Evolutionary conservation across 2,797 vertebrate species (phyloP).

Genomic region (Myripristis jacobus): DNA sequence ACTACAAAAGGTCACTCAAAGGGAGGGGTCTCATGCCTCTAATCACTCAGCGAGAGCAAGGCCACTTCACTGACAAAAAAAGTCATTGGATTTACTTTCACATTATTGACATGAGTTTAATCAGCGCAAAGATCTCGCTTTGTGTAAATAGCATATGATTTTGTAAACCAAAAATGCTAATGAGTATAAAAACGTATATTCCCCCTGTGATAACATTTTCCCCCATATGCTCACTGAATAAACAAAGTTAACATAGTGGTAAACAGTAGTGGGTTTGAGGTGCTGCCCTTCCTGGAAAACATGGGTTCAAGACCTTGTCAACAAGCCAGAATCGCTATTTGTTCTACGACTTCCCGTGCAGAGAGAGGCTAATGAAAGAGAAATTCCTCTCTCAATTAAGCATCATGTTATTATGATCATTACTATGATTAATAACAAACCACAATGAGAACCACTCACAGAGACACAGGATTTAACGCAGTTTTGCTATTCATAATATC

Average conservation of each 20-base stretch:
- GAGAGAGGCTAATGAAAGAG: too few species aligned
- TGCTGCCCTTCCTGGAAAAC: not conserved
- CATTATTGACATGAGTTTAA: too few species aligned
- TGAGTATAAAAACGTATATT: slow-evolving; percentile 23
- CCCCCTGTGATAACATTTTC: not conserved
- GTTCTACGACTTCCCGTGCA: too few species aligned
- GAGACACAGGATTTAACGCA: not conserved
- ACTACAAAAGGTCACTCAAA: slow-evolving; percentile 63
- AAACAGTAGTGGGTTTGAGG: not conserved
- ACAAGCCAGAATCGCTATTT: not conserved
- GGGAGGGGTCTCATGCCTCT: slow-evolving; percentile 41
- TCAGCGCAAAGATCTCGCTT: too few species aligned
- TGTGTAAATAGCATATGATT: too few species aligned
- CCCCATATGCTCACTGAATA: not conserved
- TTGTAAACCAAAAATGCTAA: too few species aligned
- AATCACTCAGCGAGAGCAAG: slow-evolving; percentile 56
- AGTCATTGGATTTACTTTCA: too few species aligned
- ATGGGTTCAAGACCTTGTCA: too few species aligned
- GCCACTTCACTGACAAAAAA: slow-evolving; percentile 4
- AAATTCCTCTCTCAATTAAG: too few species aligned
- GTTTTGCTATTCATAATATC: not conserved
- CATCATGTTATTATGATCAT: too few species aligned
- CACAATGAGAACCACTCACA: not conserved
- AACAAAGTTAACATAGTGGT: not conserved
- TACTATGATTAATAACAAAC: not conserved